These are phyloP conservation scores for Rotaria magnacalcarata DNA, from an alignment of 2,888 invertebrate genomes.

Conservation along the genomic window DNA sequence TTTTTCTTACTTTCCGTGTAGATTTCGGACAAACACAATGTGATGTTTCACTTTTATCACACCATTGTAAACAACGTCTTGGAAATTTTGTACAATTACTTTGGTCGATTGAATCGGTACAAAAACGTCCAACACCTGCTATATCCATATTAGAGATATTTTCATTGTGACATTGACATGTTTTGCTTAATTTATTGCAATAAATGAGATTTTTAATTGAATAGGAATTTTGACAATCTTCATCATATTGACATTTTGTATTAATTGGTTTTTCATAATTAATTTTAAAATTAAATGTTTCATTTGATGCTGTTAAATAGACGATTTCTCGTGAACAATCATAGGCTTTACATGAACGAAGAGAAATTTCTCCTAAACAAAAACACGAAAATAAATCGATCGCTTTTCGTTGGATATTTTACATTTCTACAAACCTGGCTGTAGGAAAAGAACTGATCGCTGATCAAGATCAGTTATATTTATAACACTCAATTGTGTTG, in stretches of 20 bases:
- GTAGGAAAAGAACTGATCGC: conserved; percentile 4
- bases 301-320: conserved; percentile 32
- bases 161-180: conserved; percentile 23
- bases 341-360: conserved; percentile 37
- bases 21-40: conserved; percentile 32
- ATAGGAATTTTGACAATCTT: neutral
- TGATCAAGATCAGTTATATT: conserved; percentile 7
- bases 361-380: neutral
- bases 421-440: neutral
- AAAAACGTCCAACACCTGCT: neutral
- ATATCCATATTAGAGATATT: neutral
- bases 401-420: neutral
- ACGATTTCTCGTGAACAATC: conserved; percentile 24
- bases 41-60: conserved; percentile 26
- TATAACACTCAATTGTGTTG: conserved; percentile 4
- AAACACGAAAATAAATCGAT: neutral
- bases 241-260: conserved; percentile 21
- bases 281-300: conserved; percentile 13
- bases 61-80: neutral
- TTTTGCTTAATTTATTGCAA: neutral
- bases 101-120: conserved; percentile 16
- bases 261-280: neutral
- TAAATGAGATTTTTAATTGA: neutral
- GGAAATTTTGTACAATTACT: conserved; percentile 31
- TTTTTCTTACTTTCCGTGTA: conserved; percentile 18